phyloP scores from a whole-genome alignment of 2,888 invertebrate genomes.

The Drosophila borealis region DNA sequence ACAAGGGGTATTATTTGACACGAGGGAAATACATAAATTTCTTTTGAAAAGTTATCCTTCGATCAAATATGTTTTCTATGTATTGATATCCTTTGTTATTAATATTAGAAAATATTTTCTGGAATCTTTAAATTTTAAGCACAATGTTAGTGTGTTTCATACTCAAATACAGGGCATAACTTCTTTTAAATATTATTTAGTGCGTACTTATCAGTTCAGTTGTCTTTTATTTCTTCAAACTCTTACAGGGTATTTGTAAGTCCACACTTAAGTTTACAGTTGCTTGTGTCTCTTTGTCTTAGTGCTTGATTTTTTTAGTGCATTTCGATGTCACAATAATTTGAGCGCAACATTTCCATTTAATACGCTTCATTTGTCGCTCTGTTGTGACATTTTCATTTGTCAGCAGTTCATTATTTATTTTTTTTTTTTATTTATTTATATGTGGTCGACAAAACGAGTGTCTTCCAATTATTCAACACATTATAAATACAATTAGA shows the following conservation, averaged over 20 bases:
- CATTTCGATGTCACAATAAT: slow-evolving; percentile 67
- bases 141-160: too few relatives aligned
- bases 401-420: slow-evolving; percentile 76
- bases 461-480: too few relatives aligned
- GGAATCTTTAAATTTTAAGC: too few relatives aligned
- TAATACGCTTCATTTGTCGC: slow-evolving; percentile 70
- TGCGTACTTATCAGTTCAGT: too few relatives aligned
- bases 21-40: not conserved
- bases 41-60: too few relatives aligned
- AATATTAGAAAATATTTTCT: too few relatives aligned
- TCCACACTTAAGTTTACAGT: not conserved
- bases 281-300: slow-evolving; percentile 9
- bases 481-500: too few relatives aligned
- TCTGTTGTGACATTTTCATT: slow-evolving; percentile 76
- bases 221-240: not conserved
- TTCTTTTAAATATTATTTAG: not conserved
- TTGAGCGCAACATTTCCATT: slow-evolving; percentile 60
- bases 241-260: slow-evolving; percentile 29
- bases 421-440: too few relatives aligned
- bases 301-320: slow-evolving; percentile 52
- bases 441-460: too few relatives aligned
- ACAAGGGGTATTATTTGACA: not conserved
- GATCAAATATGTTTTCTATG: too few relatives aligned
- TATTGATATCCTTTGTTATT: too few relatives aligned
- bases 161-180: not conserved